Conservation (phyloP, 2,797 vertebrate species). For the Platalea minor region DNA sequence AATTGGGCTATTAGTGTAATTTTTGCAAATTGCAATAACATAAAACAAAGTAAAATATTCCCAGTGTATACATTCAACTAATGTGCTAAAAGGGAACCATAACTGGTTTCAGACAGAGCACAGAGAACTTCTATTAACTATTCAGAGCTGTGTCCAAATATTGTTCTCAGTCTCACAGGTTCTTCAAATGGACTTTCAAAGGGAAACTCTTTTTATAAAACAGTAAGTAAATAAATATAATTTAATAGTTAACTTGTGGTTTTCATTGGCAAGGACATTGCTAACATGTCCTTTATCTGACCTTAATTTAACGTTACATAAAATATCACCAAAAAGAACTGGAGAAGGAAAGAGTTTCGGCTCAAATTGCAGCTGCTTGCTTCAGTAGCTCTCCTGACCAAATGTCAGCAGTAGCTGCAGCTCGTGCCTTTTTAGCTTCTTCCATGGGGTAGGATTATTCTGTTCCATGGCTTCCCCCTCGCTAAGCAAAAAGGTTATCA, state of each 20-base stretch:
- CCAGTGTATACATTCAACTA: slow-evolving; percentile 23
- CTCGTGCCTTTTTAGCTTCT: not conserved
- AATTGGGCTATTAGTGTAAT: slow-evolving; percentile 49
- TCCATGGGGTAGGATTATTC: not conserved
- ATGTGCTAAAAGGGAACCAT: slow-evolving; percentile 2
- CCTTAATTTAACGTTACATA: slow-evolving; percentile 27
- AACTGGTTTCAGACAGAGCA: not conserved
- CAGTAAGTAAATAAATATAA: slow-evolving; percentile 28
- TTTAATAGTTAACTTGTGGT: not conserved
- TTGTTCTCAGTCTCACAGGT: not conserved
- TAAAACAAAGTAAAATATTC: slow-evolving; percentile 58
- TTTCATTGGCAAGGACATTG: slow-evolving; percentile 12
- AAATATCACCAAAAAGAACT: not conserved
- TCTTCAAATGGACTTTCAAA: slow-evolving; percentile 16
- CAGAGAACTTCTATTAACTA: slow-evolving; percentile 4
- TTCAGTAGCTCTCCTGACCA: not conserved
- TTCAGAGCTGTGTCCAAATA: not conserved
- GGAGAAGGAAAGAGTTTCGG: not conserved
- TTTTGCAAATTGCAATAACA: slow-evolving; percentile 36
- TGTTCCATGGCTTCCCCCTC: not conserved
- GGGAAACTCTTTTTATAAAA: slow-evolving; percentile 4
- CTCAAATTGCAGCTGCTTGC: slow-evolving; percentile 6
- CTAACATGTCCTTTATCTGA: slow-evolving; percentile 43
- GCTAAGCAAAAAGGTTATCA: not conserved
- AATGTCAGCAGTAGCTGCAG: not conserved